A percentile compares a stretch with the other conserved stretches of the same genome.
These are phyloP conservation scores for Parelbella ahira DNA, from an alignment of 2,888 invertebrate genomes.

Conservation along the genomic window DNA sequence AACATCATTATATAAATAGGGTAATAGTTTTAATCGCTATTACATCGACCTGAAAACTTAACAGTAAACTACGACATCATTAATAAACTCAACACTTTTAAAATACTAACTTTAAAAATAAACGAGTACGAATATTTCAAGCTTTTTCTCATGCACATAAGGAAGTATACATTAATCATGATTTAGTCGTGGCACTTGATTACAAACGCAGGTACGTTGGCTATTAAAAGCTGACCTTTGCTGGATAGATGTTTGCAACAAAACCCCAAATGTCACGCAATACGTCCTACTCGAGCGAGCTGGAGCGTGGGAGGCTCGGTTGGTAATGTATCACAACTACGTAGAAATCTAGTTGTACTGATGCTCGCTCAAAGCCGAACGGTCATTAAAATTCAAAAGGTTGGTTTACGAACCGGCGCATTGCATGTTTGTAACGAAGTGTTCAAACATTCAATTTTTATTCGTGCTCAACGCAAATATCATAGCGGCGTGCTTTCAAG, in stretches of 20 bases:
- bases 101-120: no score
- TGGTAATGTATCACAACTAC: no score
- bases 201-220: no score
- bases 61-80: no score
- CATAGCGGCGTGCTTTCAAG: background rate
- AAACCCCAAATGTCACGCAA: constrained; percentile 1
- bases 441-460: constrained; percentile 25
- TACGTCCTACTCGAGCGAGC: background rate
- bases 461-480: constrained; percentile 22
- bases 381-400: constrained; percentile 60
- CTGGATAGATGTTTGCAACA: background rate
- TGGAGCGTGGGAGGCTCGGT: background rate
- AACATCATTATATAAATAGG: no score
- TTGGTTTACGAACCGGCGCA: constrained; percentile 39
- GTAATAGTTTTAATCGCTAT: no score
- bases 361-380: constrained; percentile 17
- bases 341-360: background rate
- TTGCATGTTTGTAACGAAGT: constrained; percentile 40
- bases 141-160: no score
- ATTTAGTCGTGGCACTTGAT: background rate
- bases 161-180: no score
- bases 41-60: no score
- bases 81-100: no score
- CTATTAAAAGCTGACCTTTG: background rate
- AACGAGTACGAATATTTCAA: no score